Percentiles rank a stretch among this genome's conserved stretches.
Evolutionary conservation across 1,140 invertebrate species (phyloP).

Genomic region (Piezodorus guildinii): DNA sequence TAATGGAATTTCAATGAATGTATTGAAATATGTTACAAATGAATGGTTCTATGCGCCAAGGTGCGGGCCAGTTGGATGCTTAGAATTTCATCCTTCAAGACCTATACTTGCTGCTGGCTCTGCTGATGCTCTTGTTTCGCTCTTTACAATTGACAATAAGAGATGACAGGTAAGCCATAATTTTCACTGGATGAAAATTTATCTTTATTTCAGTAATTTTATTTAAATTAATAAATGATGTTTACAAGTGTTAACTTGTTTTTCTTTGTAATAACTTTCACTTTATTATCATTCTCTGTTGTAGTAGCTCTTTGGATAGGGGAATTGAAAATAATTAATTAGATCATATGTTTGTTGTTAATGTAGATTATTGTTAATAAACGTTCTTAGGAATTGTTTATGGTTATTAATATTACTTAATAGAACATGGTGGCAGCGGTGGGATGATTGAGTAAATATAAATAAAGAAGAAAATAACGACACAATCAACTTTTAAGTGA

Average conservation of each 20-base stretch:
- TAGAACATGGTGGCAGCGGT: too few species aligned
- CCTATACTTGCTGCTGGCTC: slow-evolving; percentile 64
- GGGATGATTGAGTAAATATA: too few species aligned
- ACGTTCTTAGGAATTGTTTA: not conserved
- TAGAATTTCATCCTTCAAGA: slow-evolving; percentile 76
- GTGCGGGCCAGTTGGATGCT: slow-evolving; percentile 69
- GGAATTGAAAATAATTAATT: not conserved
- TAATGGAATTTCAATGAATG: slow-evolving; percentile 53
- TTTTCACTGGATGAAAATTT: not conserved
- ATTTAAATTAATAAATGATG: not conserved
- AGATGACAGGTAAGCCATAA: slow-evolving; percentile 16
- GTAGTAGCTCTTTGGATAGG: too few species aligned
- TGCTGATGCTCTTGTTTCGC: slow-evolving; percentile 61
- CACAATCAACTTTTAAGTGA: too few species aligned
- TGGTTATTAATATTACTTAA: too few species aligned
- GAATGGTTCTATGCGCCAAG: slow-evolving; percentile 84
- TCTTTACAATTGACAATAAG: slow-evolving; percentile 45
- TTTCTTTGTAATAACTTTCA: not conserved
- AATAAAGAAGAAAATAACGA: too few species aligned
- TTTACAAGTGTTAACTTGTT: not conserved
- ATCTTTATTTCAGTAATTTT: not conserved
- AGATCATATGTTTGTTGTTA: too few species aligned
- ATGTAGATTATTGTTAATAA: too few species aligned
- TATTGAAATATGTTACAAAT: slow-evolving; percentile 65
- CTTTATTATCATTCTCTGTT: too few species aligned